These are phyloP conservation scores for Sebastes vulpes DNA, from an alignment of 2,797 vertebrate genomes.

Conservation along the genomic window DNA sequence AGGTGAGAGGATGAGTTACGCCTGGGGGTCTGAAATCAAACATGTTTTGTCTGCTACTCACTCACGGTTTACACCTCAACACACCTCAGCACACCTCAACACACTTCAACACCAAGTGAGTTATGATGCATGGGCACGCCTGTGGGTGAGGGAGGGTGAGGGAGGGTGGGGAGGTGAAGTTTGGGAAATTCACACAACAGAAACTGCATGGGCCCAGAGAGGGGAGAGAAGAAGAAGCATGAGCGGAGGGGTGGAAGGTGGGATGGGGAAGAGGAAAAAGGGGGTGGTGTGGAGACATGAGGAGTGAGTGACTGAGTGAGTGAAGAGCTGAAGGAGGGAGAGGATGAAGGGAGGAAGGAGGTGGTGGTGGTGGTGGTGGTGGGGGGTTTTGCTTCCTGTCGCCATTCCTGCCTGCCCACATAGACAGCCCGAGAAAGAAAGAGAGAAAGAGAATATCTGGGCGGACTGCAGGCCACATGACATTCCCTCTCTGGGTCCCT, in stretches of 20 bases:
- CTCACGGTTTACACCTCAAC: conserved; percentile 67
- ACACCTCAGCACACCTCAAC: conserved; percentile 74
- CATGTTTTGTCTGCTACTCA: conserved; percentile 77
- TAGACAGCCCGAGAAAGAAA: conserved; percentile 78
- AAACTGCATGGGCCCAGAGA: conserved; percentile 25
- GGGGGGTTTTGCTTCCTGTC: conserved; percentile 79
- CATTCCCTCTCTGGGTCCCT: conserved; percentile 81
- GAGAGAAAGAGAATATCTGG: conserved; percentile 76
- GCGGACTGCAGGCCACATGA: conserved; percentile 88
- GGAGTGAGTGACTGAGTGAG: conserved; percentile 56
- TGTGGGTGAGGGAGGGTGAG: conserved; percentile 22
- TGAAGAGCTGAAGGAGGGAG: conserved; percentile 64
- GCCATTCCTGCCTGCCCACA: conserved; percentile 88
- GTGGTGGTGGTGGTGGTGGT: conserved; percentile 6
- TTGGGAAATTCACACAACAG: conserved; percentile 46
- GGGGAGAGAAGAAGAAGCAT: conserved; percentile 7
- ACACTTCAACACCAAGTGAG: conserved; percentile 69
- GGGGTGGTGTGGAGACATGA: conserved; percentile 7
- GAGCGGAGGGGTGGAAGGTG: conserved; percentile 33
- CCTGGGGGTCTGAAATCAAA: conserved; percentile 59
- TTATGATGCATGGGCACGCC: conserved; percentile 74
- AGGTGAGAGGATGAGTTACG: conserved; percentile 43
- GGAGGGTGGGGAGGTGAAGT: neutral
- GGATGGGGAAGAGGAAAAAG: conserved; percentile 48
- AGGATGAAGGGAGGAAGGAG: conserved; percentile 59